These are phyloP conservation scores for Hoplodrina blanda DNA, from an alignment of 2,888 invertebrate genomes.

Conservation along the genomic window DNA sequence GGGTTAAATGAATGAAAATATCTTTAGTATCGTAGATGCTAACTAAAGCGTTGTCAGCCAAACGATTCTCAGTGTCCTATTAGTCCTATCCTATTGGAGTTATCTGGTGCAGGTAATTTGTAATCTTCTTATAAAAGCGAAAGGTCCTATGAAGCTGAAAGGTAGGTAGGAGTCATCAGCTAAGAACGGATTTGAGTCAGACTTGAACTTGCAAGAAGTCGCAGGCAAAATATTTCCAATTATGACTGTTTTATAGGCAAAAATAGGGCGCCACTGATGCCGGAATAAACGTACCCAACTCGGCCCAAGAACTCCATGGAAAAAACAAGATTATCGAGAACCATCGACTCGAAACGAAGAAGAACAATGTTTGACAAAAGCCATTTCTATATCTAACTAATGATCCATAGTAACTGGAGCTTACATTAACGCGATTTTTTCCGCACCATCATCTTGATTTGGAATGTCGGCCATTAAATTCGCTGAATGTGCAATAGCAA, in stretches of 20 bases:
- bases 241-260: neutral
- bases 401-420: constrained; percentile 12
- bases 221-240: neutral
- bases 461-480: constrained; percentile 37
- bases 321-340: too few relatives aligned
- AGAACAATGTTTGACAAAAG: neutral
- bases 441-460: constrained; percentile 27
- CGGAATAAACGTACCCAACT: too few relatives aligned
- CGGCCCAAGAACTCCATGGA: too few relatives aligned
- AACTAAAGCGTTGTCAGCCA: too few relatives aligned
- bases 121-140: neutral
- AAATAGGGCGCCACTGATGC: neutral
- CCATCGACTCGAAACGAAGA: too few relatives aligned
- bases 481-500: constrained; percentile 40
- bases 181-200: too few relatives aligned
- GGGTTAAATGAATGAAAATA: too few relatives aligned
- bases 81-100: too few relatives aligned
- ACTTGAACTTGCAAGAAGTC: neutral
- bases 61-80: too few relatives aligned
- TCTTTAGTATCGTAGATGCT: too few relatives aligned
- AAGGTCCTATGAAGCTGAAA: neutral
- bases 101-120: too few relatives aligned
- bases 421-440: constrained; percentile 24
- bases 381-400: neutral
- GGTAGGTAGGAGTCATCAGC: neutral